A percentile compares a stretch with the other conserved stretches of the same genome.
Evolutionary conservation across 1,140 invertebrate genomes (phyloP).

Genomic region (Chelonus insularis): DNA sequence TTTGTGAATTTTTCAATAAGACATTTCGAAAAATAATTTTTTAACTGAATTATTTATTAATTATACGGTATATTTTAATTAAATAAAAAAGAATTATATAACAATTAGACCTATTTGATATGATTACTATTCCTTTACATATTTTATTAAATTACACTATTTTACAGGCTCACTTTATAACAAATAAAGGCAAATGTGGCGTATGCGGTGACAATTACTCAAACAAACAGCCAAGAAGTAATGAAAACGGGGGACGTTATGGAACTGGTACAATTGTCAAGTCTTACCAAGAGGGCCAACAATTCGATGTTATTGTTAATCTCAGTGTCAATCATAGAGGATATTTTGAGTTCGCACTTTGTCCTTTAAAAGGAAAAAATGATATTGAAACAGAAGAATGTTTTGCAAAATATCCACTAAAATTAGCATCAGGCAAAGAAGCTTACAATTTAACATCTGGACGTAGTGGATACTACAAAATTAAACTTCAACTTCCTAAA

Average conservation of each 20-base stretch:
- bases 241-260: constrained; percentile 68
- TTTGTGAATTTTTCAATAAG: no score
- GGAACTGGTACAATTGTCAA: constrained; percentile 63
- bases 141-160: no score
- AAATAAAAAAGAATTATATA: no score
- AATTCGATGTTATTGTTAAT: constrained; percentile 29
- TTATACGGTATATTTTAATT: no score
- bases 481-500: constrained; percentile 56
- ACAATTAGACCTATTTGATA: no score
- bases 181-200: constrained; percentile 64
- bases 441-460: constrained; percentile 31
- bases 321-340: constrained; percentile 75
- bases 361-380: constrained; percentile 53
- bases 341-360: constrained; percentile 64
- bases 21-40: no score
- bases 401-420: constrained; percentile 65
- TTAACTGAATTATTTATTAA: no score
- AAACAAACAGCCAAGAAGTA: constrained; percentile 59
- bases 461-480: constrained; percentile 28
- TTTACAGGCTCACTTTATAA: constrained; percentile 49
- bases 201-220: constrained; percentile 64
- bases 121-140: no score
- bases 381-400: constrained; percentile 65
- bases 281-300: constrained; percentile 34
- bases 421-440: constrained; percentile 58